Base-by-base conservation (phyloP, 1,140 invertebrate genomes). In the Bombus fervidus region DNA sequence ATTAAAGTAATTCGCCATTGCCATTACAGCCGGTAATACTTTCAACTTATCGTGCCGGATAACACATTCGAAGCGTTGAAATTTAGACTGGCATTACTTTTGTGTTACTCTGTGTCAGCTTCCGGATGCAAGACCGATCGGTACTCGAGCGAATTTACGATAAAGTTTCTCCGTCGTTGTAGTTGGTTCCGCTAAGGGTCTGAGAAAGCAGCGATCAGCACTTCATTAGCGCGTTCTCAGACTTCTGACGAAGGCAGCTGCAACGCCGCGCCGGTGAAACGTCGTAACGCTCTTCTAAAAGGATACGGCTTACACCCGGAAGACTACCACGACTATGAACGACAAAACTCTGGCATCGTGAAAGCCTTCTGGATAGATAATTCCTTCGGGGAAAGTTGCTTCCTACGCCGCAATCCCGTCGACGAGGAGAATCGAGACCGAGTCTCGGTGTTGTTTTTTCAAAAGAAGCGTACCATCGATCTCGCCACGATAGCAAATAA, bases 141-240 rank as follows among this genome's bases (percentile, higher is more conserved):
- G 28, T 28, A 18, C 71, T 43, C 71, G 71, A 43, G 39, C 71
- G 41, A 43, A 43, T 72, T 43, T 39, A 18, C 71, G 71, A 72
- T 43, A 28, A 43, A 72, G 71, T 18, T 72, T 31, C 39, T 9
- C 12, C 69, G 25, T 9, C 39, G 47, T 22, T 22, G 18, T 53
- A 53, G 68, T 8, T 13, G 37, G 39, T 34, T 15, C 3, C 39
- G 71, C 71, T 72, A 72, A 72, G 71, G 71, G 71, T 43, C 71
- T 72, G 71, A 43, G 71, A 72, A 43, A 43, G 39, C 71, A 72
- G 3, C 71, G 71, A 72, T 71, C 69, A 41, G 69, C 69, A 8
- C 69, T 71, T 71, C 69, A 71, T 72, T 72, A 72, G 41, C 71
- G 71, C 71, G 39, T 31, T 41, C 28, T 43, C 68, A 71, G 68